Evolutionary conservation across 2,888 invertebrate genomes (phyloP), one percentile per base, ranked within the genome.

Genomic region (Oxystoma pomonae): DNA sequence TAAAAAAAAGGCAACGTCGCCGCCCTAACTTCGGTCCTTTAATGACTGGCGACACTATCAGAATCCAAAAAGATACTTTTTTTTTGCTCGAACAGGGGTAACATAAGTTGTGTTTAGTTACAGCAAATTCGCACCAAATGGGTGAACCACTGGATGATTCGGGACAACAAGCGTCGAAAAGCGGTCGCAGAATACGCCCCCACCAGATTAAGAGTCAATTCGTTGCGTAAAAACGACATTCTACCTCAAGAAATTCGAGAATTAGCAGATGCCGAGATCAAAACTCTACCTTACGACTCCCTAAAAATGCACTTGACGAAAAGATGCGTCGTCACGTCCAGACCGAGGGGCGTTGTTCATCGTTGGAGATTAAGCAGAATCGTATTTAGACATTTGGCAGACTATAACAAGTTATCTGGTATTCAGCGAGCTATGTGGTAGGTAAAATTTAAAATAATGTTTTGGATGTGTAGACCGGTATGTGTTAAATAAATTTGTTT

Each of bases 371-470:
- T 98, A 64, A 96, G 96, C 74, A 86, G 98, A 74, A 92, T 97
- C 68, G 87, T 94, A 2, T 99, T 93, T 85, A 86, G 98, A 66
- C 87, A 93, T 75, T 82, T 96, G 66, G 96, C 94, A 0, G 98
- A 99, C 83, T 91, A 97, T 79, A 98, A 97, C 80, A 90, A 93
- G 79, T 78, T 98, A 51, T 86, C 92, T 17, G 98, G 98, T 51
- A 89, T 97, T 0, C 95, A 95, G 78, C 85, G 97, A 77, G 95
- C 97, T n/a, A 90, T 92, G 85, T 98, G 98, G 97, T 90, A 85
- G n/a, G n/a, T 35, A 7, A 35, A 35, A n/a, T n/a, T n/a, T n/a
- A n/a, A n/a, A n/a, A n/a, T n/a, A n/a, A n/a, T n/a, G n/a, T n/a
- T n/a, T n/a, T n/a, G n/a, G n/a, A n/a, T n/a, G n/a, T n/a, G n/a